Base-by-base conservation (phyloP, 1,140 invertebrate genomes). In the Hyposmocoma kahamanoa region DNA sequence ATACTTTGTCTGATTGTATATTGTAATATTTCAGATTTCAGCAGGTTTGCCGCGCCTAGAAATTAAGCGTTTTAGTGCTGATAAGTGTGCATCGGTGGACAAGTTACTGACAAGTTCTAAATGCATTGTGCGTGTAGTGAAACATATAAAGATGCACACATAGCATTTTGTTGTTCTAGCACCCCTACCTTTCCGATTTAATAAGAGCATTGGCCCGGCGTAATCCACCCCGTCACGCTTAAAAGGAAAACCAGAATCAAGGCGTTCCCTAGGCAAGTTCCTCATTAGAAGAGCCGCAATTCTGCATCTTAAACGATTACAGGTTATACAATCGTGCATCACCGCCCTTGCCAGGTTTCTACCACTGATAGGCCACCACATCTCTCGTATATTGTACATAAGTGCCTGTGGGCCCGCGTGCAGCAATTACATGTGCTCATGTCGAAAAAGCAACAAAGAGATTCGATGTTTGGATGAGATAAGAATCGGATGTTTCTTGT, bases 401-500 rank as follows among this genome's bases (percentile, higher is more conserved):
- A 41, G 38, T 18, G 20, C 17, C n/a, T 10, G 17, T 5, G 38
- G 38, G 3, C 38, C 38, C 6, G 38, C 38, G 20, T 41, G 18
- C n/a, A 41, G 20, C 10, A 41, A 13, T 41, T n/a, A 19, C 3
- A 3, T 41, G n/a, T 41, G 38, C 18, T 41, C 38, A 22, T 41
- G 38, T 10, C 21, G 38, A 19, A 18, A 9, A 9, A 41, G 20
- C n/a, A 41, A 19, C 21, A 41, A 20, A 20, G 38, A 19, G 20
- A 41, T 19, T 5, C 20, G n/a, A 19, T 41, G 9, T 19, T 41
- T 41, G n/a, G n/a, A 22, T 4, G 17, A 41, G 1, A 65, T 9
- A 4, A 34, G 15, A 5, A 34, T 34, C 3, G 30, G 30, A 13
- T 34, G 30, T 13, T 34, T 34, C n/a, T 34, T 34, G 15, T 34